Evolutionary conservation across 2,113 vertebrate genomes (phyloP).

Genomic region (Zeus faber): DNA sequence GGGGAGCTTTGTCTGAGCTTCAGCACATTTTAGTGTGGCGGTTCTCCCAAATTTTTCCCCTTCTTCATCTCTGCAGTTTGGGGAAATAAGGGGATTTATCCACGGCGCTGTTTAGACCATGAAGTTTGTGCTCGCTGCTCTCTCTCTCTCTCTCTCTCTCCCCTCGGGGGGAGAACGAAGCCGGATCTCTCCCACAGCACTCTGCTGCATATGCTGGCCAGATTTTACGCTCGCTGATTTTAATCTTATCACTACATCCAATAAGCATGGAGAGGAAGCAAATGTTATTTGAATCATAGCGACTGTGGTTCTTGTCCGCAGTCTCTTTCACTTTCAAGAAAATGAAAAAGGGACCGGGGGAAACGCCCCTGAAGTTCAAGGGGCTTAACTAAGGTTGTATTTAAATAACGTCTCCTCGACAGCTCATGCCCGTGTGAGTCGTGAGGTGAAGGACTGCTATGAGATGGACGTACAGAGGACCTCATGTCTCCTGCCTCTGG

Average conservation of each 20-base stretch:
- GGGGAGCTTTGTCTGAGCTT: not conserved
- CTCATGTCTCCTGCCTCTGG: no score
- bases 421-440: no score
- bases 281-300: conserved; percentile 37
- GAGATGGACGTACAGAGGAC: no score
- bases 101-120: conserved; percentile 8
- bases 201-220: conserved; percentile 30
- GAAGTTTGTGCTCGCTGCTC: conserved; percentile 17
- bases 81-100: conserved; percentile 12
- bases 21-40: not conserved
- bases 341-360: conserved; percentile 10
- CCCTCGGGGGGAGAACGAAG: conserved; percentile 14
- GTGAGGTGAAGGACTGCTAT: no score
- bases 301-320: conserved; percentile 20
- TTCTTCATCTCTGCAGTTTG: conserved; percentile 8
- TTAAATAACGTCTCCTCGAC: not conserved
- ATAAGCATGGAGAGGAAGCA: conserved; percentile 10
- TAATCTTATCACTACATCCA: conserved; percentile 29
- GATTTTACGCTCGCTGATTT: conserved; percentile 50
- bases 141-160: not conserved
- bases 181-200: conserved; percentile 8
- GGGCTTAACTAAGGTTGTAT: no score
- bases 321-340: conserved; percentile 23
- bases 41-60: not conserved
- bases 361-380: no score